phyloP scores from a whole-genome alignment of 2,888 invertebrate species.

The Lycocerus yunnanus region DNA sequence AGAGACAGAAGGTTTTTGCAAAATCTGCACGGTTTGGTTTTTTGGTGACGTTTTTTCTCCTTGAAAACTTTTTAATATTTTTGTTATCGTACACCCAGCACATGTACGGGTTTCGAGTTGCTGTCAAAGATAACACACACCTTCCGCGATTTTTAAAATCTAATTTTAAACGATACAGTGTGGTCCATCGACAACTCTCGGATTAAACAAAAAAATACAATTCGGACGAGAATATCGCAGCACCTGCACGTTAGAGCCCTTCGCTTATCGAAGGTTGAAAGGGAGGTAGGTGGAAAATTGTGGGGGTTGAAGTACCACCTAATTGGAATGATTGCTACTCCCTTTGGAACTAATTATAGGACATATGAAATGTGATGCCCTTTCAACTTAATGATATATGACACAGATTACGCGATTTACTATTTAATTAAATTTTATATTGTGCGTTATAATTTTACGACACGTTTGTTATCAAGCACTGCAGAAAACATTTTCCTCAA shows the following conservation, averaged over 20 bases:
- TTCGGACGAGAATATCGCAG: not conserved
- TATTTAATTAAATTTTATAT: slow-evolving; percentile 43
- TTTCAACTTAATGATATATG: slow-evolving; percentile 47
- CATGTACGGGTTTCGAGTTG: slow-evolving; percentile 36
- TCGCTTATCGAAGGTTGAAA: not conserved
- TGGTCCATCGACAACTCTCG: not conserved
- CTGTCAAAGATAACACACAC: slow-evolving; percentile 30
- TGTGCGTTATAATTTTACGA: not conserved
- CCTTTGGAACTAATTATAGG: slow-evolving; percentile 56
- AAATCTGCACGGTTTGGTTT: not conserved
- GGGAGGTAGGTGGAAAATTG: slow-evolving; percentile 3
- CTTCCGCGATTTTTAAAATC: slow-evolving; percentile 14
- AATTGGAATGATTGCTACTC: slow-evolving; percentile 54
- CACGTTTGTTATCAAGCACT: not conserved
- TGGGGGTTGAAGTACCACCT: slow-evolving; percentile 32
- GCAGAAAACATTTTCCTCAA: not conserved
- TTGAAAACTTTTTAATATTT: not conserved
- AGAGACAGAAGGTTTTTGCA: not conserved
- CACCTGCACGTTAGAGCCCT: not conserved
- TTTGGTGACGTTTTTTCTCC: not conserved
- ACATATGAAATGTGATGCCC: slow-evolving; percentile 52
- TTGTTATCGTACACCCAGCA: slow-evolving; percentile 33
- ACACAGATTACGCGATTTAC: slow-evolving; percentile 47
- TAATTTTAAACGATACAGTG: not conserved
- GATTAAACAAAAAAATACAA: not conserved